Evolutionary conservation across 1,140 invertebrate genomes (phyloP).

Genomic region (Lamellibrachia luymesi): DNA sequence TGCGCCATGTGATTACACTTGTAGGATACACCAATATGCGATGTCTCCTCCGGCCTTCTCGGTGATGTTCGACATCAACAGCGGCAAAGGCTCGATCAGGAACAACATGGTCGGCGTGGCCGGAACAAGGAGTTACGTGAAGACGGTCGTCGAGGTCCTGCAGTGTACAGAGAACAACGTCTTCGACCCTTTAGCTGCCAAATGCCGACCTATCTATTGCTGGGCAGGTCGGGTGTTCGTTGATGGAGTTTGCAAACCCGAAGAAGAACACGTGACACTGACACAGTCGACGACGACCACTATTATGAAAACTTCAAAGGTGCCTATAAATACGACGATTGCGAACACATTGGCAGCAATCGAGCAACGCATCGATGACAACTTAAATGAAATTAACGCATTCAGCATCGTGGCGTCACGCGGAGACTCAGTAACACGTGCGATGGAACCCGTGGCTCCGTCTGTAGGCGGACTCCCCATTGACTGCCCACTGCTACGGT

Average conservation of each 20-base stretch:
- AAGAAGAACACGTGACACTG: neutral
- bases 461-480: neutral
- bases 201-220: conserved; percentile 34
- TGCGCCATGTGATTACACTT: neutral
- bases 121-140: neutral
- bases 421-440: neutral
- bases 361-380: neutral
- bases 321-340: neutral
- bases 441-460: conserved; percentile 8
- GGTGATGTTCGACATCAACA: conserved; percentile 36
- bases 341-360: neutral
- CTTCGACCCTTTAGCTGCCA: conserved; percentile 34
- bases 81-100: neutral
- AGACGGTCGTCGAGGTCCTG: conserved; percentile 10
- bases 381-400: neutral
- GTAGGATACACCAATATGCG: neutral
- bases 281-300: neutral
- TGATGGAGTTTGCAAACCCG: neutral
- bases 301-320: neutral
- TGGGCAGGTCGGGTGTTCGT: conserved; percentile 19
- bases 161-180: conserved; percentile 31
- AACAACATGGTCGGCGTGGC: neutral
- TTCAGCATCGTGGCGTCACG: neutral
- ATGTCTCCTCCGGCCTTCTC: conserved; percentile 29
- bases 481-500: neutral